Percentiles rank a stretch among this genome's conserved stretches.
Evolutionary conservation across 2,113 vertebrate species (phyloP).

Genomic region (Calyptomena viridis): DNA sequence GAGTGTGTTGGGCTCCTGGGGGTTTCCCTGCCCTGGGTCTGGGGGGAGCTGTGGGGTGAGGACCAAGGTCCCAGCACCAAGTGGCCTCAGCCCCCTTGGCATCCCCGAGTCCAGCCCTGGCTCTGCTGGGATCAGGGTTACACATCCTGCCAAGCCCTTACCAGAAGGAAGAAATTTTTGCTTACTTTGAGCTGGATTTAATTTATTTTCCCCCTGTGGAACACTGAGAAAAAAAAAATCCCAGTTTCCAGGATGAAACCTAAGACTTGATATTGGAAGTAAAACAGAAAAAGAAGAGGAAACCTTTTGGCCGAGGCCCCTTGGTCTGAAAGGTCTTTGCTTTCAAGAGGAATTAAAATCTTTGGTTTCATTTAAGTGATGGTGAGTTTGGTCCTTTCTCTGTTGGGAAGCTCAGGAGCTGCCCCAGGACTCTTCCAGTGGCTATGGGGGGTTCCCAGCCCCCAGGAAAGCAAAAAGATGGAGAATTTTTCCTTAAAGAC

Average conservation of each 20-base stretch:
- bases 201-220: not conserved
- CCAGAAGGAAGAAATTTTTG: not conserved
- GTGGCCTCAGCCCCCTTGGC: rapidly evolving
- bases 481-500: not conserved
- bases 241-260: not conserved
- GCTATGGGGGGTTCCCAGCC: not conserved
- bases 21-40: not conserved
- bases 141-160: not conserved
- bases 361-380: not conserved
- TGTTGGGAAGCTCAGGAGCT: not conserved
- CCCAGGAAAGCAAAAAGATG: not conserved
- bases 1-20: rapidly evolving
- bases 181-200: not conserved
- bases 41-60: not conserved
- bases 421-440: rapidly evolving
- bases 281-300: not conserved
- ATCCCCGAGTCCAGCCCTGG: rapidly evolving
- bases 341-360: not conserved
- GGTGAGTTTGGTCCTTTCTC: not conserved
- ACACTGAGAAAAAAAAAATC: not conserved
- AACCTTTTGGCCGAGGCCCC: not conserved
- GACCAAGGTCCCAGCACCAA: not conserved
- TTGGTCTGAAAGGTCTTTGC: not conserved
- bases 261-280: not conserved
- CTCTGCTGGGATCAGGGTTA: not conserved